Base-by-base conservation (phyloP, 1,140 invertebrate genomes). In the Drosophila kikkawai region DNA sequence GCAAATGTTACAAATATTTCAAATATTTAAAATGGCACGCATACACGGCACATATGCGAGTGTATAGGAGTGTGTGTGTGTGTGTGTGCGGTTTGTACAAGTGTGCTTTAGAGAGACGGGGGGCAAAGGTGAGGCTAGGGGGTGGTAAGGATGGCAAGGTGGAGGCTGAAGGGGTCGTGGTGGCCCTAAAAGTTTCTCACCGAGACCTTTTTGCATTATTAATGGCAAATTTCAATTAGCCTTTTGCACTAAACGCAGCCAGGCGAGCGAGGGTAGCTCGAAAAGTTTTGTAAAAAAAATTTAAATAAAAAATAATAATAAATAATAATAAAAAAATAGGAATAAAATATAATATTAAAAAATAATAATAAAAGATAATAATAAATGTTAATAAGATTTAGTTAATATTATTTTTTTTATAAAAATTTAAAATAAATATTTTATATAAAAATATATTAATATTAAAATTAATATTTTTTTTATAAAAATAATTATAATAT, bases 1-100 rank as follows among this genome's bases (percentile, higher is more conserved):
- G 77, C 73, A 87, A 88, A 88, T 88, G 84, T 88, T 88, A 84
- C 84, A 88, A 88, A 88, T 88, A 88, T 88, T 88, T 88, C 60
- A 88, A 88, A 88, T 88, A 88, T 88, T 88, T 88, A 80, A 88
- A 88, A 88, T 88, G 82, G 73, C 81, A 80, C 76, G 64, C 80
- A 86, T 67, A 86, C 75, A 81, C 67, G 75, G 3, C 34, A 66
- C 55, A 47, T 17, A 47, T 29, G 45, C 37, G 34, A 15, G 34
- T 47, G 6, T 45, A 15, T n/a, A 13, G 9, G 13, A 11, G 11
- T 26, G 19, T 8, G 29, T 12, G 15, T 47, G 7, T 37, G 29
- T 36, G 22, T 56, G 69, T 70, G 66, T 84, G 82, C 26, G 55
- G 39, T 42, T 15, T 67, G 44, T 17, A 11, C 17, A 39, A 26